Evolutionary conservation across 2,113 vertebrate species (phyloP).

Genomic region (Anoura caudifer): DNA sequence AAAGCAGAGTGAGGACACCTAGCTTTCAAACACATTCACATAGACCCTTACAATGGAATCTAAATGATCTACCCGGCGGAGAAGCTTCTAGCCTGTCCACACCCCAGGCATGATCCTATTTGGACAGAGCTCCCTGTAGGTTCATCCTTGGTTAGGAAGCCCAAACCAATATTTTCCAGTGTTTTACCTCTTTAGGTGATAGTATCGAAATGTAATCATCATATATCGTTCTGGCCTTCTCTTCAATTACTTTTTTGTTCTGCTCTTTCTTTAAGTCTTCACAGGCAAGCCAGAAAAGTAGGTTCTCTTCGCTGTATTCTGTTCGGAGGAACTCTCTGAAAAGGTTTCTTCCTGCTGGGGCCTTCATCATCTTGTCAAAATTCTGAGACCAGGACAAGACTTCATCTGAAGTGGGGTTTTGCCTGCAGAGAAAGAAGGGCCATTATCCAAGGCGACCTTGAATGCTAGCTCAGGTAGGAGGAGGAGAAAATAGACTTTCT

Average conservation of each 20-base stretch:
- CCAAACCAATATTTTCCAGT: not conserved
- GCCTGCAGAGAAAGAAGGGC: constrained; percentile 74
- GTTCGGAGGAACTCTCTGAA: constrained; percentile 97
- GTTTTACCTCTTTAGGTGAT: constrained; percentile 97
- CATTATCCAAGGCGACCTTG: constrained; percentile 38
- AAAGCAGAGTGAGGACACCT: not conserved
- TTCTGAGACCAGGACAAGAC: constrained; percentile 96
- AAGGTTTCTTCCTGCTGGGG: constrained; percentile 91
- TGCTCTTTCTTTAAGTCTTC: constrained; percentile 96
- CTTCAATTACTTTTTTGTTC: constrained; percentile 88
- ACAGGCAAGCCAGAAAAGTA: constrained; percentile 98
- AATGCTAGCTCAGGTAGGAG: accelerated
- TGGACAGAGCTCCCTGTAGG: not conserved
- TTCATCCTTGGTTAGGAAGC: not conserved
- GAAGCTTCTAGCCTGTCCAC: not conserved
- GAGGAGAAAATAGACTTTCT: not conserved
- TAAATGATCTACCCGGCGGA: not conserved
- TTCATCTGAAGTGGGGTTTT: constrained; percentile 92
- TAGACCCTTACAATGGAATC: not conserved
- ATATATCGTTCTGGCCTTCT: constrained; percentile 96
- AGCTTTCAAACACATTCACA: not conserved
- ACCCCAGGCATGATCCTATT: not conserved
- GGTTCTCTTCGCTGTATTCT: constrained; percentile 98
- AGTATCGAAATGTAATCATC: constrained; percentile 99
- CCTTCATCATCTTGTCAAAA: constrained; percentile 98